Evolutionary conservation across 1,140 invertebrate species (phyloP), one percentile per base, ranked within the genome.

Genomic region (Drosophila murphyi): DNA sequence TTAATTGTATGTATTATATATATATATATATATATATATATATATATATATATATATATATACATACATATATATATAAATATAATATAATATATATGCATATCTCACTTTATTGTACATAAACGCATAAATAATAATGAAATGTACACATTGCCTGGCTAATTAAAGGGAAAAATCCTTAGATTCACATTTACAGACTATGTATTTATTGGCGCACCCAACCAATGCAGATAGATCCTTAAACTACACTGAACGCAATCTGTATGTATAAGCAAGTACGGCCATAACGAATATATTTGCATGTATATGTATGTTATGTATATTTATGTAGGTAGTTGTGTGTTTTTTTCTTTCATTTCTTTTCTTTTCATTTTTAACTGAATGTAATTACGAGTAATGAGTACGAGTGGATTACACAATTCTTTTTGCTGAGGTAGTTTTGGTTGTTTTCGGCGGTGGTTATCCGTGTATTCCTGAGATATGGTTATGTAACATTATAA

Each of bases 351-450:
- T 20, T 20, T 20, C 20, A 20, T 20, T 20, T 20, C 20, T 20
- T 20, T 20, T 20, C 20, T 20, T 20, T 20, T 20, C 20, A 20
- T 2, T 32, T 48, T 72, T 43, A 29, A 41, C 35, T 64, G 50
- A 34, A 37, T 72, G 50, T 59, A 71, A 64, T 55, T 80, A 65
- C 56, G 57, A 59, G 32, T 52, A 52, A 29, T 67, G 37, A 51
- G 65, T 68, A 50, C 55, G 62, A 20, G 20, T 62, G 82, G 61
- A 12, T 64, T 70, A 55, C 55, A 76, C 72, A 72, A 64, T 65
- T 56, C 54, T 59, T 67, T 20, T 63, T 68, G 60, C 55, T 87
- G 83, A 89, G 83, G 85, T 87, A 87, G 82, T 88, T 82, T 88
- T 71, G 77, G 85, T 88, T 80, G 62, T 77, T 79, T 43, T 43